Evolutionary conservation across 2,888 invertebrate species (phyloP).

Genomic region (Polydrusus cervinus): DNA sequence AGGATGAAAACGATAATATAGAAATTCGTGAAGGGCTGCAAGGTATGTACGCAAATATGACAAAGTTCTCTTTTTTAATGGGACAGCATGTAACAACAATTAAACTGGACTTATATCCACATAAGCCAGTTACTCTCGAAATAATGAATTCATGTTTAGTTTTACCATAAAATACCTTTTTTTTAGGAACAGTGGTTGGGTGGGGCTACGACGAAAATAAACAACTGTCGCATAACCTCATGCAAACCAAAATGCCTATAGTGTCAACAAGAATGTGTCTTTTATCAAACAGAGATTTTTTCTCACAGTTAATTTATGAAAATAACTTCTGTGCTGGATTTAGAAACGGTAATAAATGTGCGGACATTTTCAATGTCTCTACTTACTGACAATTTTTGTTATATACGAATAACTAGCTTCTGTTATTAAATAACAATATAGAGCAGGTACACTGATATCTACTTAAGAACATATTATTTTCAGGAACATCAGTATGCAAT

Average conservation of each 20-base stretch:
- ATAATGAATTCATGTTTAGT: too few species aligned
- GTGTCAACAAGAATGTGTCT: conserved; percentile 76
- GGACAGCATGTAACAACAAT: too few species aligned
- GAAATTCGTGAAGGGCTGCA: conserved; percentile 60
- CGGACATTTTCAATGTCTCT: too few species aligned
- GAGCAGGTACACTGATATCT: neutral
- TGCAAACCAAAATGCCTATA: conserved; percentile 76
- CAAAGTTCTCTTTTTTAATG: too few species aligned
- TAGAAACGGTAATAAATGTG: conserved; percentile 66
- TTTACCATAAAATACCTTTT: too few species aligned
- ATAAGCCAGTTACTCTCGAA: too few species aligned
- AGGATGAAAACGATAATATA: conserved; percentile 57
- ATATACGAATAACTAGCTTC: too few species aligned
- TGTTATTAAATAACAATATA: too few species aligned
- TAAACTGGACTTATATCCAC: too few species aligned
- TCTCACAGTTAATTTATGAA: conserved; percentile 75
- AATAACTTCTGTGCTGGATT: conserved; percentile 74
- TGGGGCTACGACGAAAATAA: conserved; percentile 76
- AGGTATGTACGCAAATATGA: conserved; percentile 59
- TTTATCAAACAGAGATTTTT: conserved; percentile 77
- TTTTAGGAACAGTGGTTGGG: conserved; percentile 66
- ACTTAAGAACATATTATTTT: conserved; percentile 2
- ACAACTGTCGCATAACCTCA: conserved; percentile 74
- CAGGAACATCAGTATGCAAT: conserved; percentile 73
- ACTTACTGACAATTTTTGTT: too few species aligned